phyloP scores from a whole-genome alignment of 2,888 invertebrate genomes.

The Nesidiocoris tenuis region DNA sequence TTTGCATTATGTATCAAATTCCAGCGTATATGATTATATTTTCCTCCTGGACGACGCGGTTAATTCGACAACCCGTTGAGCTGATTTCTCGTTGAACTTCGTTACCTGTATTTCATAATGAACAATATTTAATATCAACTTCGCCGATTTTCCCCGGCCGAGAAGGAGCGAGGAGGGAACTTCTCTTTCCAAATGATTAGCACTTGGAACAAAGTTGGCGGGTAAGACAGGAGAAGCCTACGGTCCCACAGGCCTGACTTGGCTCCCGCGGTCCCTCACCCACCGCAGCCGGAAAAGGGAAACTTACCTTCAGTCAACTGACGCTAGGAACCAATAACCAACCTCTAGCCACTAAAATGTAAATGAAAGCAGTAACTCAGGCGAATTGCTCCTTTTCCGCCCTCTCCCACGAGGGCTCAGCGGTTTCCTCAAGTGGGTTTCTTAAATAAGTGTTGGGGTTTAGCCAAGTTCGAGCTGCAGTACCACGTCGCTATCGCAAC shows the following conservation, averaged over 20 bases:
- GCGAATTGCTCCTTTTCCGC: constrained; percentile 20
- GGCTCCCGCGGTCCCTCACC: not conserved
- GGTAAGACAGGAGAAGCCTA: no score
- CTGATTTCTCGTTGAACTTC: no score
- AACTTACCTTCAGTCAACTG: constrained; percentile 35
- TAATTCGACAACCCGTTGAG: no score
- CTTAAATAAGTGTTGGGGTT: constrained; percentile 38
- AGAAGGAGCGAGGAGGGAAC: constrained; percentile 31
- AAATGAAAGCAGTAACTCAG: constrained; percentile 43
- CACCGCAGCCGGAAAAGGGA: constrained; percentile 24
- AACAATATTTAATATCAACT: no score
- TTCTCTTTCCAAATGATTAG: constrained; percentile 39
- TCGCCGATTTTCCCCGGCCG: no score
- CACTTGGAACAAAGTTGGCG: constrained; percentile 22
- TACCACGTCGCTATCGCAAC: not conserved
- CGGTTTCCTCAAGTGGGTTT: constrained; percentile 38
- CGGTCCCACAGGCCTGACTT: no score
- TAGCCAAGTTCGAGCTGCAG: constrained; percentile 28
- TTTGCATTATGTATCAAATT: no score
- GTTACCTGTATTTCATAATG: no score
- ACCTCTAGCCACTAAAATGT: constrained; percentile 36
- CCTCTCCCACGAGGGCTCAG: not conserved
- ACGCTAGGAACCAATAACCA: constrained; percentile 39
- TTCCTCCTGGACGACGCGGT: no score
- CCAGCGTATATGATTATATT: no score